phyloP scores from a whole-genome alignment of 2,797 vertebrate genomes.

The Eutrigla gurnardus region DNA sequence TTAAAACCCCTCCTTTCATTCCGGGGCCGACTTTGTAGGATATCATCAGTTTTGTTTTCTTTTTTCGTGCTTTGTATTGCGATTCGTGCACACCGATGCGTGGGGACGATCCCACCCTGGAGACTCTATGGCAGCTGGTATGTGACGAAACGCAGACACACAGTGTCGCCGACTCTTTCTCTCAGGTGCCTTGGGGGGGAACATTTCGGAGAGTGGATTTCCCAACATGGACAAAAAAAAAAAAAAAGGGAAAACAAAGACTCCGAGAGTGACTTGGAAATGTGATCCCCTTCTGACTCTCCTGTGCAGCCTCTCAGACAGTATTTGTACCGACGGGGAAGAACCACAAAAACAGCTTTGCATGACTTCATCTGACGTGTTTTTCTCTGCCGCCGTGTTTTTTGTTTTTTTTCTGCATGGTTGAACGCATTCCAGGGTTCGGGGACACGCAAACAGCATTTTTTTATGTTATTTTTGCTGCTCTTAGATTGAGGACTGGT shows the following conservation, averaged over 20 bases:
- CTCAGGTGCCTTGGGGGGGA: slow-evolving; percentile 81
- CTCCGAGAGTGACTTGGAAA: slow-evolving; percentile 59
- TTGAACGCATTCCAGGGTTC: slow-evolving; percentile 70
- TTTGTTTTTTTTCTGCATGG: slow-evolving; percentile 75
- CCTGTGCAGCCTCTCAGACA: slow-evolving; percentile 72
- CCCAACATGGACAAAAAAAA: slow-evolving; percentile 45
- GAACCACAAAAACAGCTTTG: slow-evolving; percentile 72
- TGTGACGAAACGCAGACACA: slow-evolving; percentile 65
- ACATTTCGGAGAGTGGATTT: slow-evolving; percentile 72
- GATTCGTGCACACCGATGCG: slow-evolving; percentile 72
- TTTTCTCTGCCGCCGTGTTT: slow-evolving; percentile 75
- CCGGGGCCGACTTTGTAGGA: too few species aligned
- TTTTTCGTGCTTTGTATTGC: slow-evolving; percentile 76
- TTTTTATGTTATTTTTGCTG: slow-evolving; percentile 31
- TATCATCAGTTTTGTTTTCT: slow-evolving; percentile 62
- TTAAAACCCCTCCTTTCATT: slow-evolving; percentile 74
- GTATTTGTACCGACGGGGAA: slow-evolving; percentile 71
- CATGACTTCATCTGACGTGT: slow-evolving; percentile 75
- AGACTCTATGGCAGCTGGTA: slow-evolving; percentile 76
- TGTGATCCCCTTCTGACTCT: slow-evolving; percentile 66
- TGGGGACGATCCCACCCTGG: slow-evolving; percentile 66
- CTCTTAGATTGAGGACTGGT: slow-evolving; percentile 40
- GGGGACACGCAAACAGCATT: slow-evolving; percentile 39
- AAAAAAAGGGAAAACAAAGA: slow-evolving; percentile 38
- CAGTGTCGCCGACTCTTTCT: slow-evolving; percentile 76